phyloP scores from a whole-genome alignment of 2,888 invertebrate species.

The Xestia ashworthii region DNA sequence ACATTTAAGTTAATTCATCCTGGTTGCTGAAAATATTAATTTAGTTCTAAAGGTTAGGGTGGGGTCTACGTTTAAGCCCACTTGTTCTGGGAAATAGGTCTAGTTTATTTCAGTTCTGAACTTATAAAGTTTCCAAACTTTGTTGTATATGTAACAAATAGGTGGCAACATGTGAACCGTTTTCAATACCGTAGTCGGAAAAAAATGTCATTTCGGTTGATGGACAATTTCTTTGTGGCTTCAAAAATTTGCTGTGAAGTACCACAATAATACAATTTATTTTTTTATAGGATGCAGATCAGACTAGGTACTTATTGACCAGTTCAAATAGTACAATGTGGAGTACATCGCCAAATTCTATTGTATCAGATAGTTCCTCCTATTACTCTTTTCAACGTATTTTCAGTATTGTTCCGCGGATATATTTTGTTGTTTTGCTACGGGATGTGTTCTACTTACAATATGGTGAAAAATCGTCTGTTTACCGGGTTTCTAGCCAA shows the following conservation, averaged over 20 bases:
- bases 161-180: constrained; percentile 28
- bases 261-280: not conserved
- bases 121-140: not conserved
- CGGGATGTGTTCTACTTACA: constrained; percentile 68
- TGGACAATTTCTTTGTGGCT: not conserved
- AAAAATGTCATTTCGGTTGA: not conserved
- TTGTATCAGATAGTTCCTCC: constrained; percentile 9
- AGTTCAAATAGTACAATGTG: not conserved
- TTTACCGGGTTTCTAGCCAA: constrained; percentile 77
- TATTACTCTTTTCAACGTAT: constrained; percentile 29
- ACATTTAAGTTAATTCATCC: not conserved
- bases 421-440: constrained; percentile 65
- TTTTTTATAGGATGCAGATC: too few relatives aligned
- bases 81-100: not conserved
- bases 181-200: constrained; percentile 11
- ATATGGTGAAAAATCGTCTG: constrained; percentile 74
- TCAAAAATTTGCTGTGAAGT: constrained; percentile 1
- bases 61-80: not conserved
- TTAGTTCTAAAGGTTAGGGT: constrained; percentile 17
- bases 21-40: constrained; percentile 5
- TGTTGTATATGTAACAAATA: not conserved
- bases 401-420: constrained; percentile 34
- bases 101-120: not conserved
- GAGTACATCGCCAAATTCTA: not conserved
- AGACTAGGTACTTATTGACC: too few relatives aligned